Evolutionary conservation across 2,888 invertebrate genomes (phyloP).

Genomic region (Noctua pronuba): DNA sequence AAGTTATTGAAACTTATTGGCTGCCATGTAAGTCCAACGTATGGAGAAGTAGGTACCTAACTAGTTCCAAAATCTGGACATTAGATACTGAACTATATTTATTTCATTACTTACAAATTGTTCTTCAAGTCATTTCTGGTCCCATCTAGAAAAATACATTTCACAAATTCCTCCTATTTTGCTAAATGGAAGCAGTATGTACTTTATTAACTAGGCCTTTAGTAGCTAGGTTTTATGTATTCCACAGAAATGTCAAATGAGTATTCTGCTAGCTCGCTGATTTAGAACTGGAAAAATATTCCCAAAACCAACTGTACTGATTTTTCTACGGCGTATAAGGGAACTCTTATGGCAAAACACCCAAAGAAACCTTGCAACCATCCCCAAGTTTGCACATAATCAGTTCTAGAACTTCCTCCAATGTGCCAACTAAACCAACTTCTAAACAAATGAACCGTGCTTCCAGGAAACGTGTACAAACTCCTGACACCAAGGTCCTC

Average conservation of each 20-base stretch:
- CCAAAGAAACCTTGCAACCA: not conserved
- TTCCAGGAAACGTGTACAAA: conserved; percentile 56
- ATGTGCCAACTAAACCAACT: conserved; percentile 7
- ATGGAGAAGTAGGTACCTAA: not conserved
- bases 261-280: not conserved
- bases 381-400: not conserved
- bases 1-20: not conserved
- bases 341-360: not conserved
- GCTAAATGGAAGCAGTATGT: not conserved
- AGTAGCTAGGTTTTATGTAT: not conserved
- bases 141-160: not conserved
- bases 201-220: no score
- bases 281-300: not conserved
- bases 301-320: not conserved
- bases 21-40: not conserved
- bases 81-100: not conserved
- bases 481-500: conserved; percentile 31
- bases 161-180: not conserved
- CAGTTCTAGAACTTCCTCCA: conserved; percentile 5
- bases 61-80: not conserved
- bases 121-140: not conserved
- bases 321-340: not conserved
- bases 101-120: not conserved
- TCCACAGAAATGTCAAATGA: not conserved
- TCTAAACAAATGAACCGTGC: conserved; percentile 32